A percentile compares a stretch with the other conserved stretches of the same genome.
Evolutionary conservation across 2,888 invertebrate genomes (phyloP).

Genomic region (Chelonus formosanus): DNA sequence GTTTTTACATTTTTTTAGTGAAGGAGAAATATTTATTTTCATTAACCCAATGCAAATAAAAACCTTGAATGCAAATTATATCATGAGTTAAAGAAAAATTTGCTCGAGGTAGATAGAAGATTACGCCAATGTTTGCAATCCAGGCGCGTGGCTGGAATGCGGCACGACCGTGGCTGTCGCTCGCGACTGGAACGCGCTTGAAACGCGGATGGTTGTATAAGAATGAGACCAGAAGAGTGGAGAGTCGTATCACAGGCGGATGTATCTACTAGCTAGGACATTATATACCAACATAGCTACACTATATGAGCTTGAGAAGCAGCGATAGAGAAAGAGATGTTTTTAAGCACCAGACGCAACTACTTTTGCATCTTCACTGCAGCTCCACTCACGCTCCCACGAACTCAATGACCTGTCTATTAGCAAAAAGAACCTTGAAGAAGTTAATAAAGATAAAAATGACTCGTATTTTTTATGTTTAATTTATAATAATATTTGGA

Average conservation of each 20-base stretch:
- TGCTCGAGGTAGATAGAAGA: slow-evolving; percentile 18
- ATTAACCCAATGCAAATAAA: too few species aligned
- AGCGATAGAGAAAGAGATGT: slow-evolving; percentile 35
- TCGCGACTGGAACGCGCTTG: slow-evolving; percentile 52
- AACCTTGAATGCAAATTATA: neutral
- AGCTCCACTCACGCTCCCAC: too few species aligned
- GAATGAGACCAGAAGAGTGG: slow-evolving; percentile 44
- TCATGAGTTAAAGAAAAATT: neutral
- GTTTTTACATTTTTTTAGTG: too few species aligned
- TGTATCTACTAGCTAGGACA: slow-evolving; percentile 25
- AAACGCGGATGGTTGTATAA: slow-evolving; percentile 43
- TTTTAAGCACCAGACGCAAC: too few species aligned
- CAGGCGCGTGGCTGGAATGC: slow-evolving; percentile 64
- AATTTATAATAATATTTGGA: too few species aligned
- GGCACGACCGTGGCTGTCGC: slow-evolving; percentile 51
- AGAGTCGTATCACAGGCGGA: slow-evolving; percentile 31
- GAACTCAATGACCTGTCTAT: too few species aligned
- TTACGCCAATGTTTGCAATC: slow-evolving; percentile 55
- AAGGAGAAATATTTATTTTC: too few species aligned
- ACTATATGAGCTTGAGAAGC: slow-evolving; percentile 26
- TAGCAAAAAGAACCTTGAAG: too few species aligned
- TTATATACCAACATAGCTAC: neutral
- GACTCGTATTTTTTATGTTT: too few species aligned
- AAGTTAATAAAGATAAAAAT: too few species aligned
- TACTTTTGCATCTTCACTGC: too few species aligned